Percentiles rank a stretch among this genome's conserved stretches.
These are phyloP conservation scores for Automeris io DNA, from an alignment of 2,888 invertebrate genomes.

Conservation along the genomic window DNA sequence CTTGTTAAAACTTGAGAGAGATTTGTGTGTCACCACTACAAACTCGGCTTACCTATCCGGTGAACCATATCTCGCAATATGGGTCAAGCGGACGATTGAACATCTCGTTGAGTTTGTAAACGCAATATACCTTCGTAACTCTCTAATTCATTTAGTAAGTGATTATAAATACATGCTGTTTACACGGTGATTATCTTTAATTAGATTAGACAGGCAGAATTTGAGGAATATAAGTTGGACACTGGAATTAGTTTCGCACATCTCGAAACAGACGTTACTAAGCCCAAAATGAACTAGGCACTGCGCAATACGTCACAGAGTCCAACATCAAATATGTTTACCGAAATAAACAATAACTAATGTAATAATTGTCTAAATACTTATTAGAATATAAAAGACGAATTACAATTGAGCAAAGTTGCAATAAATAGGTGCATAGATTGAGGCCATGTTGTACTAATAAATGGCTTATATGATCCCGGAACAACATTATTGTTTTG, in stretches of 20 bases:
- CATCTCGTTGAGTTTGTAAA: slow-evolving; percentile 31
- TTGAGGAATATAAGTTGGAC: too few species aligned
- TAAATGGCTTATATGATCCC: neutral
- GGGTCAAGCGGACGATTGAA: slow-evolving; percentile 60
- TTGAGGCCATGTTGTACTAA: neutral
- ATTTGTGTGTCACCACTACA: slow-evolving; percentile 35
- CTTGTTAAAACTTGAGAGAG: too few species aligned
- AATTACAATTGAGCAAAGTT: neutral
- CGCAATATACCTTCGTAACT: slow-evolving; percentile 21
- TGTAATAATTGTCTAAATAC: neutral
- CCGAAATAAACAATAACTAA: too few species aligned
- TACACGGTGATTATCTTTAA: neutral
- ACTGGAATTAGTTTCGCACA: too few species aligned
- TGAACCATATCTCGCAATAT: slow-evolving; percentile 61
- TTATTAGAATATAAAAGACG: neutral
- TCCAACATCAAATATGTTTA: too few species aligned
- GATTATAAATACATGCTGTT: neutral
- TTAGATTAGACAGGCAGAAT: neutral
- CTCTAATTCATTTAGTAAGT: slow-evolving; percentile 12
- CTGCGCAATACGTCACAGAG: too few species aligned
- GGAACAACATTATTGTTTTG: slow-evolving; percentile 5
- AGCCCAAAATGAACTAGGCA: too few species aligned
- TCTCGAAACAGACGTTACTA: too few species aligned
- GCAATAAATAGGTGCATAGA: neutral
- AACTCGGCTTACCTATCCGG: slow-evolving; percentile 28